These are phyloP conservation scores for mouse (Mus musculus) DNA, from an alignment of 2,113 vertebrate genomes.

Conservation along the genomic window GRCm39 chr14:81053501-81054000, in stretches of 20 bases:
- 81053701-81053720: not conserved
- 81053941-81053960: not conserved
- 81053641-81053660: not conserved
- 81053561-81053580: not conserved
- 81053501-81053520: conserved; percentile 42
- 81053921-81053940: not conserved
- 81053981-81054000: rapidly evolving
- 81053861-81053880: not conserved
- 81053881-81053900: not conserved
- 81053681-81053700: not conserved
- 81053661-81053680: not conserved
- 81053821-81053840: not conserved
- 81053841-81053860: not conserved
- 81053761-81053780: not conserved
- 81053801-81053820: not conserved
- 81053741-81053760: not conserved
- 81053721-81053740: not conserved
- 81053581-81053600: conserved; percentile 30
- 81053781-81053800: not conserved
- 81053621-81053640: not conserved
- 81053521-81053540: not conserved
- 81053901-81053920: not conserved
- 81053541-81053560: not conserved
- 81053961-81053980: not conserved
- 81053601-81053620: not conserved